A percentile compares a stretch with the other conserved stretches of the same genome.
These are phyloP conservation scores for Aphelinus certus DNA, from an alignment of 1,140 invertebrate genomes.

Conservation along the genomic window DNA sequence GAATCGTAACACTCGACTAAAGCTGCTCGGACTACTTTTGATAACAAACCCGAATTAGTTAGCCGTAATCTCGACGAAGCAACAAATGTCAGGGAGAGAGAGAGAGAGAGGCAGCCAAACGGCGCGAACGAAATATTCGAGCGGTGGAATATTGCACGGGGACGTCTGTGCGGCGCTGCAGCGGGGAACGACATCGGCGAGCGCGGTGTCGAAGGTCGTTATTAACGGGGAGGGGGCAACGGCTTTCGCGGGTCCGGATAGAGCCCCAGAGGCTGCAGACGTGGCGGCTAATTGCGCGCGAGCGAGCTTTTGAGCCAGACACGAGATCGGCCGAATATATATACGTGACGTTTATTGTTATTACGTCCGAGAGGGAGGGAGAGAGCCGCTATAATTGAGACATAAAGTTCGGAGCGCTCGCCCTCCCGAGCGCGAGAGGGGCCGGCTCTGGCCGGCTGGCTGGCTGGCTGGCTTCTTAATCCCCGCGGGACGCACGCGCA, in stretches of 20 bases:
- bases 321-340: constrained; percentile 48
- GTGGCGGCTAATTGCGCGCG: constrained; percentile 51
- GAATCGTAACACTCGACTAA: too few relatives aligned
- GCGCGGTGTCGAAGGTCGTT: too few relatives aligned
- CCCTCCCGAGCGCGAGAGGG: background rate
- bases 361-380: constrained; percentile 47
- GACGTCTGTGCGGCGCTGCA: too few relatives aligned
- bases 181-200: too few relatives aligned
- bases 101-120: background rate
- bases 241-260: too few relatives aligned
- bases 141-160: too few relatives aligned
- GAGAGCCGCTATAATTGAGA: constrained; percentile 52
- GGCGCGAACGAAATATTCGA: constrained; percentile 19
- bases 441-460: constrained; percentile 7
- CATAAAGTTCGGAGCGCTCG: constrained; percentile 48
- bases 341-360: constrained; percentile 58
- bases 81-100: too few relatives aligned
- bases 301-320: constrained; percentile 52
- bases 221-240: too few relatives aligned
- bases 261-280: constrained; percentile 33
- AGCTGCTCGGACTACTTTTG: too few relatives aligned
- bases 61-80: too few relatives aligned
- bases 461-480: background rate
- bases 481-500: constrained; percentile 35
- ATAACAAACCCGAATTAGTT: too few relatives aligned